A percentile compares a stretch with the other conserved stretches of the same genome.
phyloP scores from a whole-genome alignment of 2,113 vertebrate species.

The Mastomys coucha region DNA sequence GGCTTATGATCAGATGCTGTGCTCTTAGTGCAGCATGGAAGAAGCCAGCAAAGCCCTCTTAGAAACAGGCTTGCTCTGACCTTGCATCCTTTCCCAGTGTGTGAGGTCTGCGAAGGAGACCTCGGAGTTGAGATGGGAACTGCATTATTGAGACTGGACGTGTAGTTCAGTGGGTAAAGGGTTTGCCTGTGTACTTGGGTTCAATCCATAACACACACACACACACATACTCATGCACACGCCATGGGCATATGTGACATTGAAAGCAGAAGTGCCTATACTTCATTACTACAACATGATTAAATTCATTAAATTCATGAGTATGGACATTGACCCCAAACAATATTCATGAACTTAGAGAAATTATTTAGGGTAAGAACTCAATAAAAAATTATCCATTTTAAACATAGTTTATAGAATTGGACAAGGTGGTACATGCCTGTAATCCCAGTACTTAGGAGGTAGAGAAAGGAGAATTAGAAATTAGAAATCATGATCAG shows the following conservation, averaged over 20 bases:
- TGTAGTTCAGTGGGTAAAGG: neutral
- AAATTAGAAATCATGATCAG: neutral
- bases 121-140: neutral
- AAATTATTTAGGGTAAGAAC: conserved; percentile 22
- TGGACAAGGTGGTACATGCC: neutral
- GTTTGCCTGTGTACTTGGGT: neutral
- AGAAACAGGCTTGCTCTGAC: neutral
- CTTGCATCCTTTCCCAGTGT: neutral
- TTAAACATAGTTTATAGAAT: neutral
- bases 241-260: too few species aligned
- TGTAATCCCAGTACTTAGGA: neutral
- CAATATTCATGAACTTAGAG: conserved; percentile 4
- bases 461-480: neutral
- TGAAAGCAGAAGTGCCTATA: neutral
- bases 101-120: neutral
- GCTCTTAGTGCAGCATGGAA: neutral
- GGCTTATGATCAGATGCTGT: neutral
- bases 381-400: neutral
- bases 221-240: neutral
- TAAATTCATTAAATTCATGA: neutral
- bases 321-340: neutral
- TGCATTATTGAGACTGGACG: neutral
- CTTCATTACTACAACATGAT: neutral
- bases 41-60: neutral
- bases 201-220: neutral